Base-by-base conservation (phyloP, 2,113 vertebrate genomes). In the Dolichotis patagonum region DNA sequence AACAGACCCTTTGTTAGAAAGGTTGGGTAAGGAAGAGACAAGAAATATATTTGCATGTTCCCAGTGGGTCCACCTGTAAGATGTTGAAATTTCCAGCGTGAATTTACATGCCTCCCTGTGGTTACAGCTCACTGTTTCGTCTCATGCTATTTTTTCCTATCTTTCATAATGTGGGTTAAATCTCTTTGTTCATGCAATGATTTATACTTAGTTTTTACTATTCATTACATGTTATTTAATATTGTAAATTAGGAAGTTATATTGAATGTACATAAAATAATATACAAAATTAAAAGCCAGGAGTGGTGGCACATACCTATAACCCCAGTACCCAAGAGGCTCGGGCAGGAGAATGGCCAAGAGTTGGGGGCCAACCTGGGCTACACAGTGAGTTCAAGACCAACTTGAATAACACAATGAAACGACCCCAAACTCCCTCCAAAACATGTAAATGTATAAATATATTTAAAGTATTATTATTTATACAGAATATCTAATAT, bases 171-270 rank as follows among this genome's bases (percentile, higher is more conserved):
- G 49, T 2, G 41, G 60, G n/a, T 41, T 71, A 24, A 85, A 30
- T 89, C 32, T 95, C 38, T 94, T 69, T 80, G 41, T n/a, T 91
- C 46, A 63, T 12, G 43, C 17, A 63, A 69, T 22, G 24, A 95
- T 58, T 85, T 93, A 85, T 14, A 82, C 32, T 94, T 81, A 91
- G 28, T 56, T 96, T 89, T 78, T 41, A 77, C 52, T 88, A 81
- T 56, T 90, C 65, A 65, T 56, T 28, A 85, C 9, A 62, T 13
- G 13, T 67, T 62, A 60, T 16, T 38, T 60, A 62, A 30, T 65
- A 32, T 12, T 35, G 41, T 54, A 87, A 28, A 30, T 56, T 43
- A 46, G 41, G 43, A 77, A 77, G 16, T 28, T 77, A 77, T 49
- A 17, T 46, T 49, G 26, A 77, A 30, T 77, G 28, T 49, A 12